Conservation (phyloP, 2,797 vertebrate genomes). For the Enteromius argenteus region DNA sequence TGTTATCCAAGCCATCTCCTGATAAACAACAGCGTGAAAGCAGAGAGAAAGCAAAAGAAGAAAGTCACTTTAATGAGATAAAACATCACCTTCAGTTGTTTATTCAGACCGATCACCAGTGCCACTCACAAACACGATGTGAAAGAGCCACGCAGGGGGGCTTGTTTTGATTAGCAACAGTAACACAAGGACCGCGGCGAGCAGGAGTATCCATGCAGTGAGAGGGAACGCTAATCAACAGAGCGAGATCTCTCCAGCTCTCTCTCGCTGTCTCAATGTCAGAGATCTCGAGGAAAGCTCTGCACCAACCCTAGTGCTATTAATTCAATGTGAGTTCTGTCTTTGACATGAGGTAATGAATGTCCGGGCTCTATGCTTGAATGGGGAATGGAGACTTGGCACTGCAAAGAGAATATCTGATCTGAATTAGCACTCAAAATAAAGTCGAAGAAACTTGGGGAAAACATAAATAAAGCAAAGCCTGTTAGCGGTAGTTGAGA, state of each 20-base stretch:
- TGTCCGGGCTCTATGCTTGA: constrained; percentile 61
- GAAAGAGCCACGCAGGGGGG: constrained; percentile 29
- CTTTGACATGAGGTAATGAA: constrained; percentile 75
- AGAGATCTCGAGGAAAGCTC: constrained; percentile 56
- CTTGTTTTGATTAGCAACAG: constrained; percentile 53
- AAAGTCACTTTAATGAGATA: constrained; percentile 41
- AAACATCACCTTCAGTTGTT: constrained; percentile 46
- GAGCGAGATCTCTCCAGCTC: constrained; percentile 59
- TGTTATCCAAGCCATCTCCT: constrained; percentile 95
- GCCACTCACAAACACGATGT: constrained; percentile 34
- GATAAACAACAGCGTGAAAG: constrained; percentile 51
- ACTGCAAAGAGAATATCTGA: constrained; percentile 52
- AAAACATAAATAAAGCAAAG: constrained; percentile 38
- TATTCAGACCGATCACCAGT: constrained; percentile 40
- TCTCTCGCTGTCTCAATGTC: constrained; percentile 61
- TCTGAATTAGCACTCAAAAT: constrained; percentile 30
- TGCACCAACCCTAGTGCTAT: constrained; percentile 68
- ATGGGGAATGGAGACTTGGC: constrained; percentile 56
- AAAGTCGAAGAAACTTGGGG: constrained; percentile 7
- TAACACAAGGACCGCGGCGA: constrained; percentile 37
- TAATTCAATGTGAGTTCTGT: constrained; percentile 73
- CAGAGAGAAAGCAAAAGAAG: constrained; percentile 43
- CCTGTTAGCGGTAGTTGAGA: background rate
- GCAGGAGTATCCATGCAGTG: constrained; percentile 35
- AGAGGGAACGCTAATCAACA: constrained; percentile 42